Evolutionary conservation across 2,797 vertebrate genomes (phyloP).

Genomic region (Lithobates sylvaticus): DNA sequence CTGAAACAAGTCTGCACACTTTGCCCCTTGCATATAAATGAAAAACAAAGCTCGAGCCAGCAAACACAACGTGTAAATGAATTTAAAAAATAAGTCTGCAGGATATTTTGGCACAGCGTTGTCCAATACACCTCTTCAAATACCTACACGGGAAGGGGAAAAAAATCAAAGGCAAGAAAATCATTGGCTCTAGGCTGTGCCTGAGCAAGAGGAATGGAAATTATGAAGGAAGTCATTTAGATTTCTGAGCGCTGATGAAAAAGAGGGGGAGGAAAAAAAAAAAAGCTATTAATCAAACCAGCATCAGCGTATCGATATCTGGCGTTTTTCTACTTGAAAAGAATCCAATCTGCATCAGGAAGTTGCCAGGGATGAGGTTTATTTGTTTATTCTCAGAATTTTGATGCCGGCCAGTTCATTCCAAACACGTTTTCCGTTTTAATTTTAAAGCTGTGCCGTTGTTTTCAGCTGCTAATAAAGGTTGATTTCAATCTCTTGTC

Average conservation of each 20-base stretch:
- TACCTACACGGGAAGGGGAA: neutral
- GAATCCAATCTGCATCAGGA: slow-evolving; percentile 35
- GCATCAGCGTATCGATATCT: slow-evolving; percentile 39
- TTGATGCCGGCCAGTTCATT: slow-evolving; percentile 27
- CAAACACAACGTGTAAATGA: too few species aligned
- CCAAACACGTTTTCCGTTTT: slow-evolving; percentile 56
- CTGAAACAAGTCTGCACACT: neutral
- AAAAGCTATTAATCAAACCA: slow-evolving; percentile 44
- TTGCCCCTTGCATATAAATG: neutral
- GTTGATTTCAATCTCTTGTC: slow-evolving; percentile 52
- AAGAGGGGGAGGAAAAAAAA: neutral
- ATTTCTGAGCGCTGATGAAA: slow-evolving; percentile 45
- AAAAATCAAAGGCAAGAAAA: slow-evolving; percentile 1
- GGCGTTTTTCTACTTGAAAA: slow-evolving; percentile 16
- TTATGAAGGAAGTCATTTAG: slow-evolving; percentile 54
- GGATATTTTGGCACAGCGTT: slow-evolving; percentile 2
- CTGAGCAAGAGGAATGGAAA: slow-evolving; percentile 48
- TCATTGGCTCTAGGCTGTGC: slow-evolving; percentile 21
- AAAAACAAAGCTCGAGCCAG: neutral
- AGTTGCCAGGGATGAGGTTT: slow-evolving; percentile 26
- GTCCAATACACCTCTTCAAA: neutral
- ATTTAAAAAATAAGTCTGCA: slow-evolving; percentile 3
- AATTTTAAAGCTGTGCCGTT: slow-evolving; percentile 45
- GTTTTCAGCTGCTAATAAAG: slow-evolving; percentile 60
- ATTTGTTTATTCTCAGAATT: slow-evolving; percentile 53